These are phyloP conservation scores for Arizona elegans DNA, from an alignment of 2,113 vertebrate genomes.

Conservation along the genomic window DNA sequence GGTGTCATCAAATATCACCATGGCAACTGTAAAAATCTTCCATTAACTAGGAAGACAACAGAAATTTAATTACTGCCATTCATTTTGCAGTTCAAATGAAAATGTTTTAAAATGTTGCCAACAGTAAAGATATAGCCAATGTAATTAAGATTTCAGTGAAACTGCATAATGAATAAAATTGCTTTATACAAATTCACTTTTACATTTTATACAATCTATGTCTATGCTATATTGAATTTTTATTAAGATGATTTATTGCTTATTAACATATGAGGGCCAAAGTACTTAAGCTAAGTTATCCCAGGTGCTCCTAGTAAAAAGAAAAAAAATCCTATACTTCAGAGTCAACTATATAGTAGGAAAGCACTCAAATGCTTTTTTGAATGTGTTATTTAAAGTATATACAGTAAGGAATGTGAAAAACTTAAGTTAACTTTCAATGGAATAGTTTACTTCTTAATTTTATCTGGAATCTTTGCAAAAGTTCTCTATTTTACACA, in stretches of 20 bases:
- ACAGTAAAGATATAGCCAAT: conserved; percentile 28
- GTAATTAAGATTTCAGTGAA: conserved; percentile 40
- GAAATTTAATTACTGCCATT: conserved; percentile 64
- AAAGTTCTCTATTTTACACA: neutral
- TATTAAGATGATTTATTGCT: neutral
- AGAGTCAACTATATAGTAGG: neutral
- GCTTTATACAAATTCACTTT: conserved; percentile 12
- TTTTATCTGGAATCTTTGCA: neutral
- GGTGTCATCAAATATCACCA: conserved; percentile 68
- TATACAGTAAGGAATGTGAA: too few relatives aligned
- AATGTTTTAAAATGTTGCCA: conserved; percentile 49
- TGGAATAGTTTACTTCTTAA: neutral
- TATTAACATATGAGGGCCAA: neutral
- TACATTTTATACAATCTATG: conserved; percentile 12
- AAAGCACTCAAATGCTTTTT: neutral
- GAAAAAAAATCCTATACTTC: neutral
- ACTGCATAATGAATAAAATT: conserved; percentile 22
- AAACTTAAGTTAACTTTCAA: neutral
- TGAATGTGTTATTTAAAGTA: neutral
- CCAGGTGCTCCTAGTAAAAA: neutral
- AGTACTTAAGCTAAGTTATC: neutral
- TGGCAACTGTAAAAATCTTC: conserved; percentile 63
- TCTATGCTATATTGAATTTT: conserved; percentile 34
- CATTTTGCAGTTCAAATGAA: conserved; percentile 40
- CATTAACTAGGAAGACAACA: conserved; percentile 58